Evolutionary conservation across 2,113 vertebrate genomes (phyloP).

Genomic region (Recurvirostra avosetta): DNA sequence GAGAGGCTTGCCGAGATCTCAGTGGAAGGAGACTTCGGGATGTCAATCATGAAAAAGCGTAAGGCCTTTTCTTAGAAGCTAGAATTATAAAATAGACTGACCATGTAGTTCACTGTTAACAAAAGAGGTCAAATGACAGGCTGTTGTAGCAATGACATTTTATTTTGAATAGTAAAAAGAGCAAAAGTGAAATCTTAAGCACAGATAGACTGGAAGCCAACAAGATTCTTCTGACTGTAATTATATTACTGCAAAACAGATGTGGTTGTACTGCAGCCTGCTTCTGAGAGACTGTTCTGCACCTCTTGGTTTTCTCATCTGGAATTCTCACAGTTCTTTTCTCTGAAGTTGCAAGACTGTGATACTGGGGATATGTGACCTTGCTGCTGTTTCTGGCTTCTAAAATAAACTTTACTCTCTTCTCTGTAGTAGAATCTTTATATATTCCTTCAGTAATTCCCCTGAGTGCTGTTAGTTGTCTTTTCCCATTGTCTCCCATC

Average conservation of each 20-base stretch:
- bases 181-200: not conserved
- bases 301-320: not conserved
- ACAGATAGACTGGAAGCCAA: not conserved
- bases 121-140: not conserved
- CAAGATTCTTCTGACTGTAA: not conserved
- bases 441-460: not conserved
- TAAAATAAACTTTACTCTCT: not conserved
- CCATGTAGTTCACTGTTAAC: not conserved
- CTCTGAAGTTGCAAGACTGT: not conserved
- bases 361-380: not conserved
- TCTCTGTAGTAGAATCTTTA: not conserved
- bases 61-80: conserved; percentile 35
- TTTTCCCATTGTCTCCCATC: not conserved
- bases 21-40: conserved; percentile 93
- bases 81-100: not conserved
- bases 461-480: not conserved
- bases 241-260: not conserved
- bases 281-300: not conserved
- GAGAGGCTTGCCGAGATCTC: conserved; percentile 93
- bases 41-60: conserved; percentile 98
- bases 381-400: not conserved
- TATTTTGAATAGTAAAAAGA: not conserved
- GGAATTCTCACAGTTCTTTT: not conserved
- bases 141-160: not conserved
- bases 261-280: not conserved